phyloP scores from a whole-genome alignment of 1,140 invertebrate genomes.

The Drosophila grimshawi region DNA sequence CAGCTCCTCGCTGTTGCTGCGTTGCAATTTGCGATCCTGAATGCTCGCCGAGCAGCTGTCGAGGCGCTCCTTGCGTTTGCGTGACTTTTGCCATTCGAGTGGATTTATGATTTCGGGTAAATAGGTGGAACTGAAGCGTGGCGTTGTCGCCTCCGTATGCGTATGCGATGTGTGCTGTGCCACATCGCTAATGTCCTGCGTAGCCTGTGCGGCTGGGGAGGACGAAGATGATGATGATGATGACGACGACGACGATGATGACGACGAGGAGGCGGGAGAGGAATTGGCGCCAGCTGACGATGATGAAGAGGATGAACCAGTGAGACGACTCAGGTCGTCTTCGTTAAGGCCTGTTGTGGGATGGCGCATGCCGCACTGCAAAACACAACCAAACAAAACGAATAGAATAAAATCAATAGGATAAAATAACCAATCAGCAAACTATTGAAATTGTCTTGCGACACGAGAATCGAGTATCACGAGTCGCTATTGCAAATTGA shows the following conservation, averaged over 20 bases:
- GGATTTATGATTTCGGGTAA: conserved; percentile 82
- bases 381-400: background rate
- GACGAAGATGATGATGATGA: conserved; percentile 61
- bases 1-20: conserved; percentile 90
- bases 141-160: conserved; percentile 54
- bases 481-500: conserved; percentile 16
- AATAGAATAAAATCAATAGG: background rate
- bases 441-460: conserved; percentile 31
- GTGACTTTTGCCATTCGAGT: conserved; percentile 84
- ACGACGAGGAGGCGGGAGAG: conserved; percentile 12
- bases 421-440: conserved; percentile 6
- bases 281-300: conserved; percentile 61
- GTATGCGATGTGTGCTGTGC: conserved; percentile 14
- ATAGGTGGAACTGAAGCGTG: conserved; percentile 84
- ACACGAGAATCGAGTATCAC: conserved; percentile 14
- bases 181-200: conserved; percentile 36
- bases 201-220: conserved; percentile 23
- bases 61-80: conserved; percentile 91
- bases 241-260: conserved; percentile 34
- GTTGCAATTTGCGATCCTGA: conserved; percentile 91
- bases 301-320: conserved; percentile 80
- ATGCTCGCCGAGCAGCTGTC: conserved; percentile 87
- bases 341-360: conserved; percentile 84
- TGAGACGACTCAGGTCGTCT: conserved; percentile 85
- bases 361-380: conserved; percentile 85